phyloP scores from a whole-genome alignment of 2,797 vertebrate species.

The Phalanger gymnotis region DNA sequence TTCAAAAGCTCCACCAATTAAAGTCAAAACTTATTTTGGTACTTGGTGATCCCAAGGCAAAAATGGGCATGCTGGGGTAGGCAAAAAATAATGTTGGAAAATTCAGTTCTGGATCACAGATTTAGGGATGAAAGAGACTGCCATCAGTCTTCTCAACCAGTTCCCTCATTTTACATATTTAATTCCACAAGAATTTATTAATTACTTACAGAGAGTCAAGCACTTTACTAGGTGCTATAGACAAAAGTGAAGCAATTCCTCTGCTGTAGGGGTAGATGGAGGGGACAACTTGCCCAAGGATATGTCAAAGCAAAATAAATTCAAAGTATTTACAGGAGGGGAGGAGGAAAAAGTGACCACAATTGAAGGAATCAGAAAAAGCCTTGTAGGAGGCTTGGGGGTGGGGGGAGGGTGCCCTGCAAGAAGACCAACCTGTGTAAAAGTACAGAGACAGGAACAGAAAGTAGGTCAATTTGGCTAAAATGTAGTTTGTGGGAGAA shows the following conservation, averaged over 20 bases:
- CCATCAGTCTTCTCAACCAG: background rate
- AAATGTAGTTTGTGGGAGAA: background rate
- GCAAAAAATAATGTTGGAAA: background rate
- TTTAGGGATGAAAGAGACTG: background rate
- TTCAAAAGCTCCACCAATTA: background rate
- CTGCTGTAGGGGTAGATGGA: background rate
- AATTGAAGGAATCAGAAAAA: background rate
- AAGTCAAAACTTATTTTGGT: background rate
- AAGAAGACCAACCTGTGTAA: background rate
- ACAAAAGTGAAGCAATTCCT: background rate
- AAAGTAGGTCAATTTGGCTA: background rate
- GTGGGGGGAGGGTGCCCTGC: too few species aligned
- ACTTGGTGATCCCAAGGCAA: background rate
- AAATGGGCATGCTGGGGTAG: background rate
- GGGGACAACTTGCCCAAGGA: background rate
- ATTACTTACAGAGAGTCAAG: background rate
- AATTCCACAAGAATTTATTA: background rate
- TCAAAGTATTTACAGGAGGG: background rate
- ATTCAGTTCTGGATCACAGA: background rate
- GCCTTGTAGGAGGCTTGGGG: too few species aligned
- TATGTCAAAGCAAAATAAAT: background rate
- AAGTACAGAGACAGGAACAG: background rate
- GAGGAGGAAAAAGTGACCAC: background rate
- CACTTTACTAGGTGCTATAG: background rate
- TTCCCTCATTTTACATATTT: background rate